A percentile compares a stretch with the other conserved stretches of the same genome.
These are phyloP conservation scores for Coracopsis vasa DNA, from an alignment of 2,113 vertebrate genomes.

Conservation along the genomic window DNA sequence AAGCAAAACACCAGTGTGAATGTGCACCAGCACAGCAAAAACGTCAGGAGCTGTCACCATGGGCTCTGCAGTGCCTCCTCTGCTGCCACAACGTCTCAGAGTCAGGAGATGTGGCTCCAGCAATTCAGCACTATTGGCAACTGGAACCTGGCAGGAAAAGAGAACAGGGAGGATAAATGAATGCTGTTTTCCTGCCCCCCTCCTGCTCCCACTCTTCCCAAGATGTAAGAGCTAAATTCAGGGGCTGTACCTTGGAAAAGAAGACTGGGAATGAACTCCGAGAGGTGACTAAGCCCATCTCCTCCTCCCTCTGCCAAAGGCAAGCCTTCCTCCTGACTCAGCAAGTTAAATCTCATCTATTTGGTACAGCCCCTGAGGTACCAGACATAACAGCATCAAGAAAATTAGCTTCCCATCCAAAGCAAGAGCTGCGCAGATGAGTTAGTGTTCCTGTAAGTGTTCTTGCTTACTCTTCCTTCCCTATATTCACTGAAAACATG, in stretches of 20 bases:
- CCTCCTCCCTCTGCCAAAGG: not conserved
- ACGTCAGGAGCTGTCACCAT: not conserved
- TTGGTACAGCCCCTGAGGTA: not conserved
- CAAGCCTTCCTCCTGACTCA: not conserved
- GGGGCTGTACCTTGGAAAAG: not conserved
- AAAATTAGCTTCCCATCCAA: not conserved
- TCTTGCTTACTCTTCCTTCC: not conserved
- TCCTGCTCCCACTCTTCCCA: not conserved
- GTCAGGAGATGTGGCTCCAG: not conserved
- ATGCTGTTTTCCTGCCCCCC: not conserved
- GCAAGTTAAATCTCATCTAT: not conserved
- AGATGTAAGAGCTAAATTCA: not conserved
- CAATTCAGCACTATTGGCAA: not conserved
- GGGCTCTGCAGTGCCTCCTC: rapidly evolving
- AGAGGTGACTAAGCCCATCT: not conserved
- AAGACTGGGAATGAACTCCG: not conserved
- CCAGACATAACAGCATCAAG: not conserved
- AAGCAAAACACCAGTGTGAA: not conserved
- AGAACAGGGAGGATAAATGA: not conserved
- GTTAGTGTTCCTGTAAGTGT: not conserved
- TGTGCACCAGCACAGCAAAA: not conserved
- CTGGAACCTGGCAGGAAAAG: not conserved
- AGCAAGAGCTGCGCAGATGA: not conserved
- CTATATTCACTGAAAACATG: rapidly evolving
- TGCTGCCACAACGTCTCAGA: not conserved